phyloP scores from a whole-genome alignment of 2,888 invertebrate genomes.

The Ptilodon capucinus region DNA sequence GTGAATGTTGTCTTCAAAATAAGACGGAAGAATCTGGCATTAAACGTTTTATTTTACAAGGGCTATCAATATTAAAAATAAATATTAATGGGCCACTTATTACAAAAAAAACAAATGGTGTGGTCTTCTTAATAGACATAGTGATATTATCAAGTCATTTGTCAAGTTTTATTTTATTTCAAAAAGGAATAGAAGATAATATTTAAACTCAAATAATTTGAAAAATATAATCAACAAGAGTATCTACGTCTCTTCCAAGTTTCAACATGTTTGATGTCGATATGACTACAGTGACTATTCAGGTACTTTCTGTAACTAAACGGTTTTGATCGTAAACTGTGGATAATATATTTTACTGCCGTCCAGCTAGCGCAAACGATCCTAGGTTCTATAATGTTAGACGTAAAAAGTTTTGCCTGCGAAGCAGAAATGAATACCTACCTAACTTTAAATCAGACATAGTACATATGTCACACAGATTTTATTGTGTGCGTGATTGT shows the following conservation, averaged over 20 bases:
- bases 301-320: slow-evolving; percentile 36
- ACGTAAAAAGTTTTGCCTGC: slow-evolving; percentile 50
- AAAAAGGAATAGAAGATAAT: too few species aligned
- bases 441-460: slow-evolving; percentile 42
- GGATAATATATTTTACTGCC: slow-evolving; percentile 62
- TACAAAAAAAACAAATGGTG: neutral
- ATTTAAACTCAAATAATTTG: too few species aligned
- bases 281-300: neutral
- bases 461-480: neutral
- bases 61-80: too few species aligned
- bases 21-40: neutral
- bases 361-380: slow-evolving; percentile 41
- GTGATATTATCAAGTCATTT: too few species aligned
- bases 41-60: too few species aligned
- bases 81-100: neutral
- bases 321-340: slow-evolving; percentile 54
- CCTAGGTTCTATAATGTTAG: slow-evolving; percentile 44
- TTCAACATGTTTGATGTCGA: neutral
- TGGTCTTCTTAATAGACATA: too few species aligned
- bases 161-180: too few species aligned
- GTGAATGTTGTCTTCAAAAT: neutral
- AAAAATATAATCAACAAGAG: too few species aligned
- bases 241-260: neutral
- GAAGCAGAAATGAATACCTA: slow-evolving; percentile 59
- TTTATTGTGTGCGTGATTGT: neutral